Evolutionary conservation across 2,888 invertebrate species (phyloP).

Genomic region (Branchipolynoe longqiensis): DNA sequence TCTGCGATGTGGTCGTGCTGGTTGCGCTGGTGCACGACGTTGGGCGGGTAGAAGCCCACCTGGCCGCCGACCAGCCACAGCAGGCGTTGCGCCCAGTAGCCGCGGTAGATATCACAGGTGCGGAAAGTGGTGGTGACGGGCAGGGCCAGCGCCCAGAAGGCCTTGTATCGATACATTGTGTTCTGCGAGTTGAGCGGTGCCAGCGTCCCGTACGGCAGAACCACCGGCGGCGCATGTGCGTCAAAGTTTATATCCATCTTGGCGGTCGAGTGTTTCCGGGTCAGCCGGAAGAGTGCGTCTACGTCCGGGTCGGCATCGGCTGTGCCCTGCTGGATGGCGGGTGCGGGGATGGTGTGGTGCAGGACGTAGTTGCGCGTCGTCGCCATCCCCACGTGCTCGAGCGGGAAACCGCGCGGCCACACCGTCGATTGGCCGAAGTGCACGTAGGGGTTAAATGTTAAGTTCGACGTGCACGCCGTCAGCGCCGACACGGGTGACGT

Average conservation of each 20-base stretch:
- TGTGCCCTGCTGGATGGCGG: slow-evolving; percentile 73
- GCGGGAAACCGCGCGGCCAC: slow-evolving; percentile 75
- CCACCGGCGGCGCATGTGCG: slow-evolving; percentile 68
- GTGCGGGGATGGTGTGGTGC: slow-evolving; percentile 62
- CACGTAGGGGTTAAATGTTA: slow-evolving; percentile 66
- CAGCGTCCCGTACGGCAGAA: slow-evolving; percentile 70
- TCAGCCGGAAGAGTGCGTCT: slow-evolving; percentile 74
- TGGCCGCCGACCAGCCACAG: slow-evolving; percentile 70
- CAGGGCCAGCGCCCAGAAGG: slow-evolving; percentile 73
- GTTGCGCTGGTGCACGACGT: slow-evolving; percentile 69
- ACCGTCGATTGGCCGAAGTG: slow-evolving; percentile 75
- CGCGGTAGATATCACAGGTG: slow-evolving; percentile 73
- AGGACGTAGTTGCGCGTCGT: slow-evolving; percentile 60
- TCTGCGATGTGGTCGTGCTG: slow-evolving; percentile 70
- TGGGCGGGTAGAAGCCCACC: slow-evolving; percentile 70
- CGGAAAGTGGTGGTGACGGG: slow-evolving; percentile 70
- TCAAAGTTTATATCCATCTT: slow-evolving; percentile 70
- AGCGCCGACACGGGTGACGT: slow-evolving; percentile 46
- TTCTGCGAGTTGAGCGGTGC: slow-evolving; percentile 75
- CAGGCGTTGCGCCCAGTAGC: slow-evolving; percentile 73
- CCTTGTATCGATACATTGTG: slow-evolving; percentile 71
- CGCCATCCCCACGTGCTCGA: slow-evolving; percentile 70
- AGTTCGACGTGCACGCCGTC: slow-evolving; percentile 61
- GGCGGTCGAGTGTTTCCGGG: slow-evolving; percentile 64
- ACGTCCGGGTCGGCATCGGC: slow-evolving; percentile 76